Base-by-base conservation (phyloP, 2,888 invertebrate species). In the Caenorhabditis sp. region DNA sequence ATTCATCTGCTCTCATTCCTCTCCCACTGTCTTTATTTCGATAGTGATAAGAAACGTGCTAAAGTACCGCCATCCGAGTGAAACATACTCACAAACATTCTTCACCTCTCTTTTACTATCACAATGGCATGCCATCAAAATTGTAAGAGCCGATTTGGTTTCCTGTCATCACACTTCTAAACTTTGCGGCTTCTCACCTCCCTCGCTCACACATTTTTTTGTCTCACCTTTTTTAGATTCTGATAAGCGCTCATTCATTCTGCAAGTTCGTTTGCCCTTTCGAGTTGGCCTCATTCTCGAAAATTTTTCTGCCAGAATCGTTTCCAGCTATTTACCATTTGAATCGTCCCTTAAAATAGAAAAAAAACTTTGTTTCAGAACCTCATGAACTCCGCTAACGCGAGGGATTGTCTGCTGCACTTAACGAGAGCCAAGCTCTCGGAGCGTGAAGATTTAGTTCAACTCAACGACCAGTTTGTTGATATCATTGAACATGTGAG, bases 401-500 rank as follows among this genome's bases (percentile, higher is more conserved):
- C 80, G 7, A 66, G 64, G 47, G 80, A 73, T 59, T 80, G 80
- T 14, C 73, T 80, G 10, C 19, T 59, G 28, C 66, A 73, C 26
- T 41, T 80, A 10, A 12, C 58, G 1, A 80, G 51, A 41, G 35
- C 49, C 16, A 72, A 80, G 41, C 44, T 73, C 51, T 49, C 64
- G 0, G 82, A 82, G 44, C 72, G 72, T 44, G 49, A 64, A 44
- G 72, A 72, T 38, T 49, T 82, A 10, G 76, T 68, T 68, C 74
- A 68, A 19, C 64, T 82, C 49, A 82, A 82, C 26, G 82, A 82
- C 61, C 26, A 76, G 41, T 61, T 76, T 59, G 58, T 82, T 7
- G 82, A 82, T n/a, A 64, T 82, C 19, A 76, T 82, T 51, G 82
- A 82, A 26, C 63, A 72, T 76, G 82, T 82, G 19, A 61, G 76